These are phyloP conservation scores for Leuctra nigra DNA, from an alignment of 2,888 invertebrate genomes.

Conservation along the genomic window DNA sequence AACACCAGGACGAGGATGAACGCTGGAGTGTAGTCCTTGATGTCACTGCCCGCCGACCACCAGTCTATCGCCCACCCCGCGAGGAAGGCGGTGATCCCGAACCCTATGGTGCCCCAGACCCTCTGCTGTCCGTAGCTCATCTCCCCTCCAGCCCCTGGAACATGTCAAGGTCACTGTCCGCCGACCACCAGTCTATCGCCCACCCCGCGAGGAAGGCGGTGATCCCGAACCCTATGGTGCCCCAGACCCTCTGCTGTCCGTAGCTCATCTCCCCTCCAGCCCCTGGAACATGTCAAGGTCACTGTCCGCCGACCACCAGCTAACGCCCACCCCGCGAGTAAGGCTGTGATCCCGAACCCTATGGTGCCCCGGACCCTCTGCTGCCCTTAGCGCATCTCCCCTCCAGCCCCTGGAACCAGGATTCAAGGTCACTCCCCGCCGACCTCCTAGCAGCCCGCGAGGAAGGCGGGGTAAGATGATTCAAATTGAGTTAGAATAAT, in stretches of 20 bases:
- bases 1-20: conserved; percentile 59
- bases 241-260: conserved; percentile 76
- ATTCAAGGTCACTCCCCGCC: no score
- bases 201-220: conserved; percentile 66
- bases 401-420: conserved; percentile 51
- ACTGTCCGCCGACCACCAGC: no score
- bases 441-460: conserved; percentile 59
- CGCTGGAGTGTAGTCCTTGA: conserved; percentile 66
- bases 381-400: conserved; percentile 63
- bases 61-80: conserved; percentile 62
- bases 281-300: conserved; percentile 44
- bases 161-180: no score
- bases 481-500: no score
- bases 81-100: conserved; percentile 63
- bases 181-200: conserved; percentile 57
- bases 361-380: conserved; percentile 79
- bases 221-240: conserved; percentile 70
- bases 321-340: conserved; percentile 61
- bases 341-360: conserved; percentile 68
- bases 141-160: conserved; percentile 56
- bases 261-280: conserved; percentile 60
- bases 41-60: conserved; percentile 47
- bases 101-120: conserved; percentile 78
- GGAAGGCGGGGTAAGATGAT: conserved; percentile 61
- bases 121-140: conserved; percentile 69